Evolutionary conservation across 23 tunicate genomes (phyloP).

Genomic region (Phallusia fumigata): DNA sequence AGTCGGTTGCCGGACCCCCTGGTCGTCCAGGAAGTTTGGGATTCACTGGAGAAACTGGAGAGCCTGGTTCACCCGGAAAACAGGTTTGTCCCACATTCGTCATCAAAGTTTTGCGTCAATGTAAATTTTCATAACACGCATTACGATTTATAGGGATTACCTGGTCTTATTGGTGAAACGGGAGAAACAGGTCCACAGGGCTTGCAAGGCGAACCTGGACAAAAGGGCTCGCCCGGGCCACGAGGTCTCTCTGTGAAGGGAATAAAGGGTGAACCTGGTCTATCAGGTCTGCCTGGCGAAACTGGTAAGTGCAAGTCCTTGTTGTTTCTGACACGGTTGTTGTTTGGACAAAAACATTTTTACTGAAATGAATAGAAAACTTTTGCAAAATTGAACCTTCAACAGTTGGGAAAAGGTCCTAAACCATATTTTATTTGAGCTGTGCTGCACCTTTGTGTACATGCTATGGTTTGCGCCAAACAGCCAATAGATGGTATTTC

Average conservation of each 20-base stretch:
- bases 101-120: background rate
- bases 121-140: background rate
- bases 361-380: no score
- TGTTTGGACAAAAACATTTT: no score
- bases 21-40: constrained; percentile 58
- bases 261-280: constrained; percentile 47
- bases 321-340: no score
- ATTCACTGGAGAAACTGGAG: constrained; percentile 64
- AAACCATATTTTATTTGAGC: no score
- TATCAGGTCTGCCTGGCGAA: constrained; percentile 45
- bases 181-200: constrained; percentile 70
- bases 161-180: constrained; percentile 52
- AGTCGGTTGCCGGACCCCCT: constrained; percentile 40
- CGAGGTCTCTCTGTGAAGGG: constrained; percentile 57
- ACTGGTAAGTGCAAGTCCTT: constrained; percentile 18
- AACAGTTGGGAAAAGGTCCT: no score
- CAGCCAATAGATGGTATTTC: no score
- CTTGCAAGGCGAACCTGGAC: constrained; percentile 43
- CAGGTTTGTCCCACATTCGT: constrained; percentile 17
- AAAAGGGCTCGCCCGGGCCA: constrained; percentile 48
- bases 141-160: constrained; percentile 23
- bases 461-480: no score
- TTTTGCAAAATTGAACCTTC: no score
- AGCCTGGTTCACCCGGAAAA: constrained; percentile 54
- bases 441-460: no score